These are phyloP conservation scores for Chaetura pelagica DNA, from an alignment of 2,113 vertebrate species.

Conservation along the genomic window DNA sequence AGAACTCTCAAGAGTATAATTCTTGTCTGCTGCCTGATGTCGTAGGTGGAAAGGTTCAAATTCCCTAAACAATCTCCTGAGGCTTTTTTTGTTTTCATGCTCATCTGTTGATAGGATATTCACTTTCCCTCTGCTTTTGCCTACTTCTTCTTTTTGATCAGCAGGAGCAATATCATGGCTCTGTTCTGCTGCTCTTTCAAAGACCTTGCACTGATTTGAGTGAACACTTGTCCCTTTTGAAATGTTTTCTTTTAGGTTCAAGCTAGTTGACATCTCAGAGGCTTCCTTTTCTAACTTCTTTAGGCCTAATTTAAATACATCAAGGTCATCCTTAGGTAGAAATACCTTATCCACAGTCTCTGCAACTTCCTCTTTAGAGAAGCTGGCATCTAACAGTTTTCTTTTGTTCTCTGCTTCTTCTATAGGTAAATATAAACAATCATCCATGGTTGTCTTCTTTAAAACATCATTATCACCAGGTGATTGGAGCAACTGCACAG, in stretches of 20 bases:
- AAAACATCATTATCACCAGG: slow-evolving; percentile 38
- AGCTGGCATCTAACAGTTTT: neutral
- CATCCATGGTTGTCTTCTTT: slow-evolving; percentile 31
- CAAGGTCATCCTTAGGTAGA: slow-evolving; percentile 37
- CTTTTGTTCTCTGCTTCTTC: neutral
- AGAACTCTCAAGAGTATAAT: neutral
- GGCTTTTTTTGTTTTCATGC: neutral
- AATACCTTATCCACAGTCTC: slow-evolving; percentile 40
- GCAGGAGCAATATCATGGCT: neutral
- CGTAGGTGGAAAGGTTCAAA: neutral
- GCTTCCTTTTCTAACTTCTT: slow-evolving; percentile 62
- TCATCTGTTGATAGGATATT: neutral
- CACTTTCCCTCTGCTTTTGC: neutral
- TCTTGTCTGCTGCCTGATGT: neutral
- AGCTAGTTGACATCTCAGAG: neutral
- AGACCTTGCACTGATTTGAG: neutral
- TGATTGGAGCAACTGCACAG: neutral
- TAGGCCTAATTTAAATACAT: slow-evolving; percentile 24
- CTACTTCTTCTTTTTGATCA: neutral
- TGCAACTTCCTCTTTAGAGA: slow-evolving; percentile 8
- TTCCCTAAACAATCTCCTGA: neutral
- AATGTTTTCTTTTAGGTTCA: neutral
- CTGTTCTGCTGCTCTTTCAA: neutral
- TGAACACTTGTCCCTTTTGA: neutral
- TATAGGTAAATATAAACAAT: neutral